Percentiles rank a stretch among this genome's conserved stretches.
Conservation (phyloP, 1,140 invertebrate species). For the Oncopodura yosiiana region DNA sequence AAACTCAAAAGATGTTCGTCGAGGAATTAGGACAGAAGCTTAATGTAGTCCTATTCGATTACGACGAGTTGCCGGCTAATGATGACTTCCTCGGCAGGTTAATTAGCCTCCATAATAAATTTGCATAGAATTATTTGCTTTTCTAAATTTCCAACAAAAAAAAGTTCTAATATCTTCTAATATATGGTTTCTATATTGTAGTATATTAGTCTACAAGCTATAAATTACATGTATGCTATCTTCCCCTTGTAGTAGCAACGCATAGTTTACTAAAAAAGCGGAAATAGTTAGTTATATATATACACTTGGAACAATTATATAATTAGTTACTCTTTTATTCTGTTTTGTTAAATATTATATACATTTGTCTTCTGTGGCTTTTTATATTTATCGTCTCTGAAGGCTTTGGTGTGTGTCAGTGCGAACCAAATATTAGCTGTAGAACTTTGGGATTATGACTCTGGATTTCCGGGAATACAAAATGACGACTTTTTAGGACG, state of each 20-base stretch:
- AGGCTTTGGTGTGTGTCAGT: conserved; percentile 61
- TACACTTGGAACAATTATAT: background rate
- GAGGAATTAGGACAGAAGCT: conserved; percentile 34
- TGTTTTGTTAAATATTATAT: background rate
- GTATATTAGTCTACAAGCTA: background rate
- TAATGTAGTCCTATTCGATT: conserved; percentile 30
- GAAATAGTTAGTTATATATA: no score
- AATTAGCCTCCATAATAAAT: no score
- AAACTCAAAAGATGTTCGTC: conserved; percentile 22
- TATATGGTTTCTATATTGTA: no score
- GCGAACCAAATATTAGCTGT: conserved; percentile 59
- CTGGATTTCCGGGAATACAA: conserved; percentile 62
- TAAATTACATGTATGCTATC: background rate
- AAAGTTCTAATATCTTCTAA: no score
- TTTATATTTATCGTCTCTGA: conserved; percentile 35
- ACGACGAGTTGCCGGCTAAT: conserved; percentile 32
- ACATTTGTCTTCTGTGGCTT: conserved; percentile 32
- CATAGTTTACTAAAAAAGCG: conserved; percentile 2
- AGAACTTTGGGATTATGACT: conserved; percentile 75
- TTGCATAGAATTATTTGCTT: no score
- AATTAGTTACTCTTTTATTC: background rate
- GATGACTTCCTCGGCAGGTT: conserved; percentile 43
- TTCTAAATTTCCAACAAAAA: no score
- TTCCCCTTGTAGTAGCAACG: background rate
- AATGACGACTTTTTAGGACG: conserved; percentile 73